A percentile compares a stretch with the other conserved stretches of the same genome.
phyloP scores from a whole-genome alignment of 2,888 invertebrate genomes.

The Pedicia rivosa region DNA sequence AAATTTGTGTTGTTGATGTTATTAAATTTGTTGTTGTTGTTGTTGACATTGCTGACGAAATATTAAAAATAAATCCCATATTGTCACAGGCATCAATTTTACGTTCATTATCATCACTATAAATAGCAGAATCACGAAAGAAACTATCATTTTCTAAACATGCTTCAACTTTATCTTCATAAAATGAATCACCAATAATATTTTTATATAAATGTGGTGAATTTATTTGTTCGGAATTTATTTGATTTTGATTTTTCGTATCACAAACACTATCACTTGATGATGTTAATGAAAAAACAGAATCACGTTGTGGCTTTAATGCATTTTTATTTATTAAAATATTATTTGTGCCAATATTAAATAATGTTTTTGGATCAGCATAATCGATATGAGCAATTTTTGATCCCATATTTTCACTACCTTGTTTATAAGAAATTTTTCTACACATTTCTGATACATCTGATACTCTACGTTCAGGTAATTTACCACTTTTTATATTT shows the following conservation, averaged over 20 bases:
- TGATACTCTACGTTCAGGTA: constrained; percentile 26
- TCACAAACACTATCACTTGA: constrained; percentile 26
- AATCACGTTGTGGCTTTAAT: constrained; percentile 31
- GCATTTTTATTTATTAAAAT: constrained; percentile 45
- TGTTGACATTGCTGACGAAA: not conserved
- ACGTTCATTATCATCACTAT: constrained; percentile 43
- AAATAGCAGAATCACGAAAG: constrained; percentile 70
- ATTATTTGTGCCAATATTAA: constrained; percentile 34
- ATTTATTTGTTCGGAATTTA: constrained; percentile 18
- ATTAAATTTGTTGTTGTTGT: not conserved
- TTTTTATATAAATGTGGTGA: too few relatives aligned
- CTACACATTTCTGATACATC: constrained; percentile 28
- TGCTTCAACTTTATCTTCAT: constrained; percentile 58
- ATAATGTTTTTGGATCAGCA: constrained; percentile 60
- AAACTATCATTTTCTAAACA: constrained; percentile 44
- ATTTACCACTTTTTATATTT: constrained; percentile 14
- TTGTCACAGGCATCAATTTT: constrained; percentile 17
- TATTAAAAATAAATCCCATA: not conserved
- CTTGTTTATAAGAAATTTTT: constrained; percentile 48
- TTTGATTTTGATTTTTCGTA: constrained; percentile 3
- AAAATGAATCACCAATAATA: constrained; percentile 50
- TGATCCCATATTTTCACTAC: constrained; percentile 69
- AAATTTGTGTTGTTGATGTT: constrained; percentile 8
- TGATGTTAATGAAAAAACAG: constrained; percentile 29
- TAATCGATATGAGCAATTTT: constrained; percentile 80